Base-by-base conservation (phyloP, 2,888 invertebrate species). In the Baccha elongata region DNA sequence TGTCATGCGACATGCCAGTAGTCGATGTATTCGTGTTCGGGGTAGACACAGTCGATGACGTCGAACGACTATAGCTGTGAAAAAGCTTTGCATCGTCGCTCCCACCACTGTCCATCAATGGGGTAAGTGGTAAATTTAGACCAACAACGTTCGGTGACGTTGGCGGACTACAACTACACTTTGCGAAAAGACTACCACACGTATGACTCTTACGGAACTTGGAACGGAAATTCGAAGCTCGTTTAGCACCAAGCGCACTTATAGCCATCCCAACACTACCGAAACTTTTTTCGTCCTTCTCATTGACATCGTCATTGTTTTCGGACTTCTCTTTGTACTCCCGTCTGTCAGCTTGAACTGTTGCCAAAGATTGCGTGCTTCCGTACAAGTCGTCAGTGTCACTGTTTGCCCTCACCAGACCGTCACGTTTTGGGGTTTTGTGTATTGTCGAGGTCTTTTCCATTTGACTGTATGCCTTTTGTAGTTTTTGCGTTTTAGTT, bases 121-220 rank as follows among this genome's bases (percentile, higher is more conserved):
- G 68, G 42, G 62, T 65, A 10, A 83, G 72, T 64, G 62, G 83
- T 21, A 83, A 62, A 32, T 78, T 78, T 29, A 83, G 46, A 68
- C 81, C 76, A 29, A 76, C 15, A 40, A 46, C 1, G 29, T 32
- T 32, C 11, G 76, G 81, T 53, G 81, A 72, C 42, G 21, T 21
- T 55, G 72, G 85, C n/a, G 74, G 75, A 32, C 85, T 87, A 84
- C 88, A 89, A 75, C 85, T 87, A 69, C 88, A 89, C 53, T 89
- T 89, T 32, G 88, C 89, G 81, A 87, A 89, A n/a, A 89, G 85
- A 85, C 88, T 89, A 17, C 88, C 88, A 58, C 89, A 89, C 52
- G 88, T 89, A 81, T 89, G 88, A 72, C 88, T 88, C 52, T 88
- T 89, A 46, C 86, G 88, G 73, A 88, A 88, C 71, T 87, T 88